Evolutionary conservation across 2,888 invertebrate genomes (phyloP).

Genomic region (Dromius quadrimaculatus): DNA sequence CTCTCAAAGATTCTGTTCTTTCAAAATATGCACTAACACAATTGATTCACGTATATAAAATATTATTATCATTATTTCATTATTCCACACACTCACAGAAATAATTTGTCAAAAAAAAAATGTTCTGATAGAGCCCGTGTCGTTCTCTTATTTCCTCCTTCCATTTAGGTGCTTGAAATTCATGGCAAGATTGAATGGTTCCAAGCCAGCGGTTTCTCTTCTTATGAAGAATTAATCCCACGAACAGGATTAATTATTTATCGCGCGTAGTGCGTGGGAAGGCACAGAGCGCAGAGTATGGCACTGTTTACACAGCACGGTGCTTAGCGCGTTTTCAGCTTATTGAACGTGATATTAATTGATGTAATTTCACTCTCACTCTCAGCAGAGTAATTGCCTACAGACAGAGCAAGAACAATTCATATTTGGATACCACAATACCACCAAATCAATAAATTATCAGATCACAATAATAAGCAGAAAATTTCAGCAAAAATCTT

Average conservation of each 20-base stretch:
- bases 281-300: slow-evolving; percentile 26
- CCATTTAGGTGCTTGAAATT: not conserved
- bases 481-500: no score
- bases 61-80: no score
- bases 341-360: slow-evolving; percentile 41
- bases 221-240: slow-evolving; percentile 33
- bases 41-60: no score
- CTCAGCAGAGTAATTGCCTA: slow-evolving; percentile 22
- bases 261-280: no score
- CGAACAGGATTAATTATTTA: slow-evolving; percentile 41
- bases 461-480: not conserved
- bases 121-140: no score
- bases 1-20: no score
- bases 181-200: slow-evolving; percentile 10
- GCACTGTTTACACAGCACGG: slow-evolving; percentile 5
- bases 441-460: not conserved
- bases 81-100: no score
- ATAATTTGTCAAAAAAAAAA: no score
- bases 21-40: no score
- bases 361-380: slow-evolving; percentile 35
- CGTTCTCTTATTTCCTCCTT: not conserved
- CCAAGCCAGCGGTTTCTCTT: not conserved
- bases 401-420: not conserved
- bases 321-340: slow-evolving; percentile 33
- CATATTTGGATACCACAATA: not conserved